Evolutionary conservation across 2,113 vertebrate genomes (phyloP), one percentile per base, ranked within the genome.

Genomic region (Macheiramphus alcinus): DNA sequence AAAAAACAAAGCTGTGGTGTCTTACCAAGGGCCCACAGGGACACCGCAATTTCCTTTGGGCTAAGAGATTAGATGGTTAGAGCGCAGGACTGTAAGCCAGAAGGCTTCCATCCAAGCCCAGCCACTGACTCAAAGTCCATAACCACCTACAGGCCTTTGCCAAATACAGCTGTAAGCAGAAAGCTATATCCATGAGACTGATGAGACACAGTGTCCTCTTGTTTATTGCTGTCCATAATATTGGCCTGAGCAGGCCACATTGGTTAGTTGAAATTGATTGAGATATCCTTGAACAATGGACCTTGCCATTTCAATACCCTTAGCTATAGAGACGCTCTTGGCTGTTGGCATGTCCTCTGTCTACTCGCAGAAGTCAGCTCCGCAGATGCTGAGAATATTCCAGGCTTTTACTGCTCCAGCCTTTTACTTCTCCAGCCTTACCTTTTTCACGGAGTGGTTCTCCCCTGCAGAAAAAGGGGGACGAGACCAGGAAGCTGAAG

Each of bases 111-210:
- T 96, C 97, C 97, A 97, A 97, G 94, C 91, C 92, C 88, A 94
- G 92, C 86, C 95, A 95, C 94, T 95, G 96, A 97, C 88, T 95
- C 95, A 92, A 97, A 91, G 83, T 94, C 96, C 91, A 89, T 89
- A 97, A 97, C 96, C 83, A 97, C 86, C 86, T 94, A 93, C 71
- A 53, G 71, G 55, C n/a, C 42, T 70, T 80, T 90, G 94, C 92
- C 96, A 96, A 97, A 86, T 88, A 94, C 92, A 94, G 95, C 75
- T 93, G 85, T 95, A 97, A 97, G 96, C 97, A 96, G 96, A 96
- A 97, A 97, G 94, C 90, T 97, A 97, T 95, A 96, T 92, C 92
- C 94, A 97, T 95, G 93, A 97, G 92, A 93, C 70, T 92, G 88
- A 93, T 93, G 94, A 94, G 85, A 96, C 94, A 97, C 79, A 96